phyloP scores from a whole-genome alignment of 2,113 vertebrate species.

The Rhinopithecus roxellana region DNA sequence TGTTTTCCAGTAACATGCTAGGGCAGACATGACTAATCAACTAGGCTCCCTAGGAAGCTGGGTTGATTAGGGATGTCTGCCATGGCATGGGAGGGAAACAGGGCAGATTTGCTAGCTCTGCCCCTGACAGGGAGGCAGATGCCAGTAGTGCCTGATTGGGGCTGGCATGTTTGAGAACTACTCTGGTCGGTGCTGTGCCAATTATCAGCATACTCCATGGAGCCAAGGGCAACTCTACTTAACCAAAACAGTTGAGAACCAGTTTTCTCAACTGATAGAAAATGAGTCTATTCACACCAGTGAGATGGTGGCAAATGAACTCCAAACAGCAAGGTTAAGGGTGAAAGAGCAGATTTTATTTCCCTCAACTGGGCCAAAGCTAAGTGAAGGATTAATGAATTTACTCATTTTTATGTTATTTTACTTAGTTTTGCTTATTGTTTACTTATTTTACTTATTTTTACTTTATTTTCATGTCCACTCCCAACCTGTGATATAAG shows the following conservation, averaged over 20 bases:
- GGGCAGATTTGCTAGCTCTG: not conserved
- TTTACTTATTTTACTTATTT: too few species aligned
- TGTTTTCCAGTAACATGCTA: not conserved
- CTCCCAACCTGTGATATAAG: too few species aligned
- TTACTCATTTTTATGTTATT: not conserved
- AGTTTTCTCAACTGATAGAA: not conserved
- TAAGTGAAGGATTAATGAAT: not conserved
- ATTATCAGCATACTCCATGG: rapidly evolving
- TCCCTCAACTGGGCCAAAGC: not conserved
- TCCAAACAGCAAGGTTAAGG: rapidly evolving
- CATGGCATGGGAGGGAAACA: rapidly evolving
- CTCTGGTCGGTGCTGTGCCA: not conserved
- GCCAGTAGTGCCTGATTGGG: not conserved
- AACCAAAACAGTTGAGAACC: not conserved
- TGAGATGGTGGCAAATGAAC: rapidly evolving
- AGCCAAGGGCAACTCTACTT: not conserved
- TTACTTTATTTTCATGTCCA: not conserved
- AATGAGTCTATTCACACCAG: too few species aligned
- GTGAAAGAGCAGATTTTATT: not conserved
- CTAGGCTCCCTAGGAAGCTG: not conserved
- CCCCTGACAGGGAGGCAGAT: not conserved
- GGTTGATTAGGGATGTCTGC: not conserved
- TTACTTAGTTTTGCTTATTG: too few species aligned
- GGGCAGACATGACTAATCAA: not conserved
- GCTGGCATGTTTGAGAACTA: not conserved